These are phyloP conservation scores for Drosophila grimshawi DNA, from an alignment of 1,140 invertebrate genomes.

Conservation along the genomic window DNA sequence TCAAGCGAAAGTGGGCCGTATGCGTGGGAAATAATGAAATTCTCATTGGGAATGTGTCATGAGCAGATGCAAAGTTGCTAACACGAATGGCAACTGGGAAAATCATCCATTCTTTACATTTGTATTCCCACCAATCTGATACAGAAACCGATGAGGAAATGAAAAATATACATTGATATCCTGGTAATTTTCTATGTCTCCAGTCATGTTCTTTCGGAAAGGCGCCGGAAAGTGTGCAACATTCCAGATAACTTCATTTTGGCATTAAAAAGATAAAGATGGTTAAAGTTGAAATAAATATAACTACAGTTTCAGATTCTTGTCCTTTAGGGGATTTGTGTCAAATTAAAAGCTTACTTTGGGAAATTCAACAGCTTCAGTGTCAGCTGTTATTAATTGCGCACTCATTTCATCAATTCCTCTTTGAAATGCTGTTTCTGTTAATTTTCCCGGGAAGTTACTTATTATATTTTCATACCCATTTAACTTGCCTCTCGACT, in stretches of 20 bases:
- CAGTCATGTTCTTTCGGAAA: slow-evolving; percentile 3
- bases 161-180: background rate
- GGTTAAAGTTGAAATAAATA: slow-evolving; percentile 9
- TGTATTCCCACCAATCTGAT: background rate
- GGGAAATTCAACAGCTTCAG: background rate
- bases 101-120: background rate
- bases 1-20: background rate
- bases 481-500: background rate
- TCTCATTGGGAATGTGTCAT: background rate
- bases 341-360: background rate
- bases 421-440: background rate
- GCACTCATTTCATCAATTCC: background rate
- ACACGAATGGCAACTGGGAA: background rate
- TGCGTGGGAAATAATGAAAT: background rate
- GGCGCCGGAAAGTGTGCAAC: slow-evolving; percentile 23
- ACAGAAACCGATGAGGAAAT: slow-evolving; percentile 6
- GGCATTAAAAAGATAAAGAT: background rate
- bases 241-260: slow-evolving; percentile 5
- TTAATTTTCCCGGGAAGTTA: slow-evolving; percentile 5
- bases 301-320: slow-evolving; percentile 9
- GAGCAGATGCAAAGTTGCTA: slow-evolving; percentile 4
- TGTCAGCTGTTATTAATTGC: slow-evolving; percentile 6
- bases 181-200: background rate
- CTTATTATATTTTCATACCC: slow-evolving; percentile 3
- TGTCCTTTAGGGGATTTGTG: background rate